These are phyloP conservation scores for Hormiphora californensis DNA, from an alignment of 37 sponge, comb jelly and placozoan species.

Conservation along the genomic window DNA sequence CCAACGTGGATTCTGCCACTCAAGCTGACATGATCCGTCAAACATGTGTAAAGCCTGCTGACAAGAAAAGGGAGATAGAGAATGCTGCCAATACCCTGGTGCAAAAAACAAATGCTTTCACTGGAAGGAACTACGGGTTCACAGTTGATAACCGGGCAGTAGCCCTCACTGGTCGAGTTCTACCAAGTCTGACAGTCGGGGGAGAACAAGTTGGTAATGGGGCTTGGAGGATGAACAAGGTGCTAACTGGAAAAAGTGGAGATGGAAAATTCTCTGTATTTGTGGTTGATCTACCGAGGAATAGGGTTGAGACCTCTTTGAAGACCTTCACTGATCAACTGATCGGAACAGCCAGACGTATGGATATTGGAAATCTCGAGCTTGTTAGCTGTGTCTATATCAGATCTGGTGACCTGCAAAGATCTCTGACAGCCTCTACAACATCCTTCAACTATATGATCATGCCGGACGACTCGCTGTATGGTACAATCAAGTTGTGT, in stretches of 20 bases:
- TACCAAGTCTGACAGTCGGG: not conserved
- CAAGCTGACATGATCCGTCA: conserved; percentile 5
- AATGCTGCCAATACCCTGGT: not conserved
- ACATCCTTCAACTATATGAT: not conserved
- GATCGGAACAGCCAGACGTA: no score
- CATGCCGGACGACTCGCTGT: not conserved
- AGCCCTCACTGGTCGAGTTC: not conserved
- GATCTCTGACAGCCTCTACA: not conserved
- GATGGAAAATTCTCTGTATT: no score
- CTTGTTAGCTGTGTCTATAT: no score
- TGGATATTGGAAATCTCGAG: no score
- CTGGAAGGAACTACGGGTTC: not conserved
- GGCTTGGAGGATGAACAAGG: not conserved
- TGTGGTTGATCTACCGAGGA: no score
- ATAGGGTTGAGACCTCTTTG: no score
- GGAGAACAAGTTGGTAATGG: not conserved
- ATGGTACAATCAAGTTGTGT: conserved; percentile 7
- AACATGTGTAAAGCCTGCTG: conserved; percentile 9
- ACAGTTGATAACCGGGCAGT: not conserved
- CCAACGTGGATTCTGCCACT: not conserved
- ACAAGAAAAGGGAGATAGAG: not conserved
- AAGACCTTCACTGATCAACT: no score
- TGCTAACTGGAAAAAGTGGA: no score
- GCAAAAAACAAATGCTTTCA: not conserved
- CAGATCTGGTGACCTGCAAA: not conserved